These are phyloP conservation scores for Sympetrum striolatum DNA, from an alignment of 2,888 invertebrate genomes.

Conservation along the genomic window DNA sequence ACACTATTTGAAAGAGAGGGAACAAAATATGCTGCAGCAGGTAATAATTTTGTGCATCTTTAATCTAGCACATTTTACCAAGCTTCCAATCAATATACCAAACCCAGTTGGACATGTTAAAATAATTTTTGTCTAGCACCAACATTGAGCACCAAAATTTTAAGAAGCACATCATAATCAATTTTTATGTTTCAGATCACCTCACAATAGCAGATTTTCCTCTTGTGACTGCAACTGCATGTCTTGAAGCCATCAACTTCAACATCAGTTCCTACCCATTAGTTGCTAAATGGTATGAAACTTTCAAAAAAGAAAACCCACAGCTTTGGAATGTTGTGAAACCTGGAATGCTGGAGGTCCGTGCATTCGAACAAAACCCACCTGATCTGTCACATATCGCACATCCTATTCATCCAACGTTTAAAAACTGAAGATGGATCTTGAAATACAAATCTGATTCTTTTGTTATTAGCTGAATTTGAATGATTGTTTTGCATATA, in stretches of 20 bases:
- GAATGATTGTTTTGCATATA: no score
- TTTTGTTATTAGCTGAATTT: no score
- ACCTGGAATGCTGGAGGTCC: slow-evolving; percentile 73
- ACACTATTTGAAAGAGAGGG: slow-evolving; percentile 69
- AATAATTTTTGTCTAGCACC: no score
- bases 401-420: slow-evolving; percentile 77
- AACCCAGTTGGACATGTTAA: neutral
- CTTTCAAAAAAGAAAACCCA: slow-evolving; percentile 72
- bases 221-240: slow-evolving; percentile 73
- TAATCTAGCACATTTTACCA: neutral
- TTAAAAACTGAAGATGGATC: slow-evolving; percentile 57
- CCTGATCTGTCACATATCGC: slow-evolving; percentile 74
- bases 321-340: slow-evolving; percentile 75
- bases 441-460: no score
- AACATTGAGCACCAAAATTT: neutral
- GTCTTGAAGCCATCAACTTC: slow-evolving; percentile 74
- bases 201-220: slow-evolving; percentile 80
- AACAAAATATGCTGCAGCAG: slow-evolving; percentile 70
- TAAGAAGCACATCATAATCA: neutral
- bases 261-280: slow-evolving; percentile 68
- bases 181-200: slow-evolving; percentile 59
- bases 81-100: neutral
- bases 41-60: slow-evolving; percentile 54
- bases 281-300: slow-evolving; percentile 71
- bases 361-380: slow-evolving; percentile 72